Base-by-base conservation (phyloP, 2,797 vertebrate species). In the Malurus leucopterus region DNA sequence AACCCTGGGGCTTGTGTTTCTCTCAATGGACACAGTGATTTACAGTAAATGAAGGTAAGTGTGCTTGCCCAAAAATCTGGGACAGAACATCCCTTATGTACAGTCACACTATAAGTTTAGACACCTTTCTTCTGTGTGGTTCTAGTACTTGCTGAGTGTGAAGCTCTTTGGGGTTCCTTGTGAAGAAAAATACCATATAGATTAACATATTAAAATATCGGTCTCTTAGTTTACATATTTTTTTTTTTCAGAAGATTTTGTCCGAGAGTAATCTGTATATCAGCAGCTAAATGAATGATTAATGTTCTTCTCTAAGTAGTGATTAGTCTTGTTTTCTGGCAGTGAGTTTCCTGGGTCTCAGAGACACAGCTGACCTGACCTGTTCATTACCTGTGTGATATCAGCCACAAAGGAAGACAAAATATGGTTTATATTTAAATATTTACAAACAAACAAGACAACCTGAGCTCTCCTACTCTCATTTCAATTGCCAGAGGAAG, bases 51-150 rank as follows among this genome's bases (percentile, higher is more conserved):
- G 12, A 76, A 69, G 12, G 18, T 50, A 43, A 46, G 10, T n/a
- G 7, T 49, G 6, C 41, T 79, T 78, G 2, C 26, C 49, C 15
- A 44, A 26, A 87, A 88, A 64, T 43, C 27, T 54, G n/a, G 4
- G 8, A 21, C 62, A 68, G 83, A 80, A 5, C 4, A 36, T 47
- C 12, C 2, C 3, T 44, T 57, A 17, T 3, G 23, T 49, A 8
- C 8, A 47, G 15, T 38, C 12, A 49, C 9, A 58, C 5, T 3
- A 7, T 34, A 53, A 47, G 40, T 47, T 57, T 82, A 68, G n/a
- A 49, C n/a, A 77, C 2, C 2, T 24, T 2, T 44, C 15, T 62
- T 55, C 36, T 50, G 1, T 1, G 0, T 21, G 7, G 9, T 47
- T 74, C 27, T n/a, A 40, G 1, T 23, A 17, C 3, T 43, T 36